Base-by-base conservation (phyloP, 2,113 vertebrate species). In the Oncorhynchus gorbuscha region DNA sequence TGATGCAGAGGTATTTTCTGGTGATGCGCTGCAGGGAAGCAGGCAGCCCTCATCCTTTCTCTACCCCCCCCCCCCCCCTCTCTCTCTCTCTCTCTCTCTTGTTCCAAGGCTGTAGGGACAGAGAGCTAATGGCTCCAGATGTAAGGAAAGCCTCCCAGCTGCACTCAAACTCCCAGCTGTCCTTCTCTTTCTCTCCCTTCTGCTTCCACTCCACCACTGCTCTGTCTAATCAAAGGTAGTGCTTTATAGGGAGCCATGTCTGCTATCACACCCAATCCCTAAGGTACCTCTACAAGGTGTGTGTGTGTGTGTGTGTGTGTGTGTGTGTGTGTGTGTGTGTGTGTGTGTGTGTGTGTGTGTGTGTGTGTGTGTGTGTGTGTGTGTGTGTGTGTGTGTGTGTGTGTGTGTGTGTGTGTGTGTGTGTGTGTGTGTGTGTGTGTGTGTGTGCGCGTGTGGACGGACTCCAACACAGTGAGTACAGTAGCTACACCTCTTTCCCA, bases 371-470 rank as follows among this genome's bases (percentile, higher is more conserved):
- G 39, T 9, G 39, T 39, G 49, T 35, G 35, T 39, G 7, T 39
- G 39, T 3, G 32, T 35, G 32, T 20, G 51, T 59, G 24, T 59
- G 48, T 35, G 14, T 28, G 49, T 72, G 71, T 59, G 22, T 32
- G 51, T 7, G 24, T 32, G 26, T n/a, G 49, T 72, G 26, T 32
- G 35, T 39, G 26, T 3, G 71, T 72, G 49, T 59, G 35, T 8
- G 71, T 61, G 26, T n/a, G 26, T 61, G 55, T 62, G 72, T 73
- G 26, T 73, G 35, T 39, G 55, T 58, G 49, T 51, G 14, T 51
- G 49, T 51, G 14, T 72, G 51, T 39, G 39, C 9, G 39, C 9
- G 39, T 9, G 39, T 39, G 49, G n/a, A n/a, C n/a, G n/a, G n/a
- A 69, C 13, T 5, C 28, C 14, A 69, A 20, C 3, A 32, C 59